Evolutionary conservation across 2,113 vertebrate species (phyloP), one percentile per base, ranked within the genome.

Genomic region (Pelusios castaneus): DNA sequence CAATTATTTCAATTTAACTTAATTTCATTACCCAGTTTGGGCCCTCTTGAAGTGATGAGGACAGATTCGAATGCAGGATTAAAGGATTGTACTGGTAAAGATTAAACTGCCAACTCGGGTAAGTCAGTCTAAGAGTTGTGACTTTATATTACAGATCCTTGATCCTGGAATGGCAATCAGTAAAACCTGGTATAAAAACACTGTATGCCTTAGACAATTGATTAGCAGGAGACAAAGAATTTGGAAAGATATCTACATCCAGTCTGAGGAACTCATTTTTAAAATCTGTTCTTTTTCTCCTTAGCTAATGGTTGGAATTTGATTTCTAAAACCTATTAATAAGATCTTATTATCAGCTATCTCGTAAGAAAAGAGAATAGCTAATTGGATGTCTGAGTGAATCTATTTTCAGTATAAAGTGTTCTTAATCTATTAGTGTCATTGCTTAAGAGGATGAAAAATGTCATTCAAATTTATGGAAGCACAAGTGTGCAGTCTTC

Each of bases 401-500:
- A 60, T 93, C 96, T 96, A 91, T 97, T 97, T 97, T 88, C 93
- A 96, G 92, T 51, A 76, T 85, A 58, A 54, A 91, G 90, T 82
- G 82, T 90, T 92, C 91, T 75, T 96, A 95, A 92, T 94, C 96
- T 89, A 63, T 47, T 89, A 27, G 77, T 34, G 79, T 85, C 92
- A 34, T 75, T 77, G 55, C 94, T 92, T 88, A 91, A 34, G 19
- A 4, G 88, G 91, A 82, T 83, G 52, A 90, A 96, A 97, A 96
- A 97, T 96, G 97, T 96, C 95, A 96, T 3, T 91, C 0, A 58
- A 93, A 97, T 97, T 95, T 97, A 97, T 96, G 92, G 97, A 93
- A 81, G 91, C 92, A 94, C 93, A 97, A 94, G 85, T 96, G 95
- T 95, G 89, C 78, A 54, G 93, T n/a, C 84, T 89, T 82, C 0